Evolutionary conservation across 2,888 invertebrate genomes (phyloP), one percentile per base, ranked within the genome.

Genomic region (Orchestes rusci): DNA sequence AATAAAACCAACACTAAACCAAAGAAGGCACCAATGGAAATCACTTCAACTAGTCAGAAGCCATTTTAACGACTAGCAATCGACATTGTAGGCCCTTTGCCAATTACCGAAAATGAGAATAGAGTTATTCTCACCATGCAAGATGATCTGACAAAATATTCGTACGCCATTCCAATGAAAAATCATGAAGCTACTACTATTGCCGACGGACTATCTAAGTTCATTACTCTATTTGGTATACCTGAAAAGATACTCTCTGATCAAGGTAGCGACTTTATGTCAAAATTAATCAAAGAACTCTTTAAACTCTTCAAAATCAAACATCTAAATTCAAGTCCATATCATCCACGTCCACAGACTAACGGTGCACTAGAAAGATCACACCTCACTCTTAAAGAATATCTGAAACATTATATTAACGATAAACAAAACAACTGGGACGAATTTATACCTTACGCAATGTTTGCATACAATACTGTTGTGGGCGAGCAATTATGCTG

Each of bases 111-210:
- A 54, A 2, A 42, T 27, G 56, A 53, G 12, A 57, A 59, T 48
- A 52, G 42, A 43, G 61, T 51, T 40, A 52, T 58, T 23, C 19
- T 60, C 17, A 43, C 64, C 1, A 16, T 61, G 3, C 61, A 63
- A 55, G 62, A 65, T 36, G 60, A 64, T 43, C 43, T 47, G 3
- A 60, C 62, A 0, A 65, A 65, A 57, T 65, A 53, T 45, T 57
- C 58, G 5, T n/a, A n/a, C n/a, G n/a, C n/a, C n/a, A 53, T 52
- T 31, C 51, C 62, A 1, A 49, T 66, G 5, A 55, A 53, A 4
- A 56, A 60, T 47, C 58, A 62, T 44, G 57, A 59, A 42, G 55
- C 65, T 2, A 40, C 51, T 51, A 62, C 59, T 1, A 56, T 65
- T 13, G 64, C 62, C 3, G 50, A 57, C 12, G 31, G 45, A 19